phyloP scores from a whole-genome alignment of 2,888 invertebrate species.

The Pseudococcus jackbeardsleyi region DNA sequence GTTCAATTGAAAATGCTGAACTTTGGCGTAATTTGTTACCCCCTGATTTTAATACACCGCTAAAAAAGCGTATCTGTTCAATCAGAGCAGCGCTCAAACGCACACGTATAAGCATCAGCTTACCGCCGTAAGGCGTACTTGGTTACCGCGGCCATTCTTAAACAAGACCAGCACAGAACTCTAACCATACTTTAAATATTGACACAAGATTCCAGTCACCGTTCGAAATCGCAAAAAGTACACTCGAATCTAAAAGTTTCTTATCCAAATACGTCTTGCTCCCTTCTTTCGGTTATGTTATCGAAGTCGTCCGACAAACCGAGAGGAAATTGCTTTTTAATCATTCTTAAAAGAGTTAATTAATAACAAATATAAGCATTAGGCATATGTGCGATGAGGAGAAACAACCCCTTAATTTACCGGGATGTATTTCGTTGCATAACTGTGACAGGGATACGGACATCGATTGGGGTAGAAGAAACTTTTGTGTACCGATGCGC shows the following conservation, averaged over 20 bases:
- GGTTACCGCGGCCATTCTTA: conserved; percentile 18
- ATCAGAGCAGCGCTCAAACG: conserved; percentile 35
- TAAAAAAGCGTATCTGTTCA: conserved; percentile 43
- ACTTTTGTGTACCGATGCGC: background rate
- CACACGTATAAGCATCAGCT: conserved; percentile 44
- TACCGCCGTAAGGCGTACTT: conserved; percentile 48
- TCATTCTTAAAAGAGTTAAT: conserved; percentile 35
- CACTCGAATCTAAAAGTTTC: conserved; percentile 58
- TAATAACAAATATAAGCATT: conserved; percentile 13
- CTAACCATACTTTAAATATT: conserved; percentile 59
- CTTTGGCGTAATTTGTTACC: background rate
- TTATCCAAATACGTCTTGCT: conserved; percentile 51
- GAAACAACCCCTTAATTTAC: background rate
- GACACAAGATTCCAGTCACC: conserved; percentile 54
- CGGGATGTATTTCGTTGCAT: background rate
- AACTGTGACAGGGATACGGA: background rate
- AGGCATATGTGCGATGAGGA: background rate
- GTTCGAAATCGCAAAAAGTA: conserved; percentile 62
- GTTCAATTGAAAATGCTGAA: background rate
- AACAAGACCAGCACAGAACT: conserved; percentile 43
- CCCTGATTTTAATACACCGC: conserved; percentile 9
- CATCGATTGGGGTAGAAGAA: background rate
- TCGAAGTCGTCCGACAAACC: conserved; percentile 27
- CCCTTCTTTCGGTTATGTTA: conserved; percentile 9
- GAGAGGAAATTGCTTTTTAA: conserved; percentile 51